Evolutionary conservation across 2,113 vertebrate species (phyloP), one percentile per base, ranked within the genome.

Genomic region (Ptilorrhoa leucosticta): DNA sequence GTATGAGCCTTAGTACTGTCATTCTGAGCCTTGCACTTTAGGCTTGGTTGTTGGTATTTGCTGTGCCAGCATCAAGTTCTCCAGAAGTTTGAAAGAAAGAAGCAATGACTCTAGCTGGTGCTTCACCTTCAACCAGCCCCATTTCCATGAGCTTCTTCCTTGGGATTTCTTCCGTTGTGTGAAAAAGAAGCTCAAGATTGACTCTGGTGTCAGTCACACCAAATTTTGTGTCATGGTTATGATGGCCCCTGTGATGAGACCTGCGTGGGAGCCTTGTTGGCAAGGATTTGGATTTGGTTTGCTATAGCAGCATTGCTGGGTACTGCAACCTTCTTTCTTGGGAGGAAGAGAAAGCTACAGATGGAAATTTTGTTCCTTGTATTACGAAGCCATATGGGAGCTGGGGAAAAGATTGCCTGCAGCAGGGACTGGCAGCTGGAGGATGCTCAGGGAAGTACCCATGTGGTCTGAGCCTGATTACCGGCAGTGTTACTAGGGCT

Each of bases 261-360:
- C 16, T 85, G 28, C 0, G 0, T 33, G 27, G 39, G 20, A 71
- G 14, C 56, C 27, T 90, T 3, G 0, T 35, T 45, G 31, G 15
- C 66, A 37, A 45, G 33, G n/a, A 56, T 64, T 87, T 87, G 24
- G 44, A 44, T 89, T 78, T 75, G 21, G 9, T 79, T 68, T 85
- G 57, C 33, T 93, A 10, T 20, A 76, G 82, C 37, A 79, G n/a
- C 14, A n/a, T 23, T 86, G 31, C 40, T 37, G 24, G 12, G 18
- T 60, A n/a, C 26, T 77, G 50, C 44, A 69, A 1, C 51, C 13
- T 47, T 57, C 27, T 44, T 86, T 70, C 19, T 44, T 57, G n/a
- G 24, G 23, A 87, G 30, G n/a, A 69, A 66, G 17, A 73, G 42
- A 94, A 92, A 63, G 64, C 35, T 66, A 54, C 39, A 81, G 39